Evolutionary conservation across 2,113 vertebrate species (phyloP).

Genomic region (Myrmecobius fasciatus): DNA sequence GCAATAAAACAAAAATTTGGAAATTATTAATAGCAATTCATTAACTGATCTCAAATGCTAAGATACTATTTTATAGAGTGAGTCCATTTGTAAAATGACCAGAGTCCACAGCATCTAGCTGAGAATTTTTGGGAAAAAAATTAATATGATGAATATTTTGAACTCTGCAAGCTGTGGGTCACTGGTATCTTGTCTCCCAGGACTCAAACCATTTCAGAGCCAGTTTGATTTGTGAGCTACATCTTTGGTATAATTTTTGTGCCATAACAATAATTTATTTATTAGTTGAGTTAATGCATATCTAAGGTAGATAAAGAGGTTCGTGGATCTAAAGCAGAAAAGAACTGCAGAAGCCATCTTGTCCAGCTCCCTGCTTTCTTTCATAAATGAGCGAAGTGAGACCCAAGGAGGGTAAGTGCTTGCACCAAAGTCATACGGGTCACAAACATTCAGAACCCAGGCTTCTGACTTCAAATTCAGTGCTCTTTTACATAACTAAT

Average conservation of each 20-base stretch:
- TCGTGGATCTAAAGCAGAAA: background rate
- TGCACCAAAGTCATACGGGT: background rate
- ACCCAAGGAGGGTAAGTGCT: background rate
- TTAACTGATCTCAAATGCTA: background rate
- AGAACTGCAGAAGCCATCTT: background rate
- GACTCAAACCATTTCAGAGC: background rate
- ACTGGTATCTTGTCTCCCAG: conserved; percentile 4
- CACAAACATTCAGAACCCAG: background rate
- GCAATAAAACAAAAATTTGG: conserved; percentile 2
- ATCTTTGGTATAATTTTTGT: background rate
- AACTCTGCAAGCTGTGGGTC: background rate
- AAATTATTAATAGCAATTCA: background rate
- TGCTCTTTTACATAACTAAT: background rate
- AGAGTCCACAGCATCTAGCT: background rate
- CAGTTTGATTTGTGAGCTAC: background rate
- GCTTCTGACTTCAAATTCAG: background rate
- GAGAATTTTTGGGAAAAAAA: conserved; percentile 12
- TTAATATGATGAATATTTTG: background rate
- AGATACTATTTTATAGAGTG: background rate
- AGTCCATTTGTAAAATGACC: background rate
- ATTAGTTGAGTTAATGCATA: background rate
- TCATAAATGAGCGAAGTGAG: background rate
- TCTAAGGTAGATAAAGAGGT: background rate
- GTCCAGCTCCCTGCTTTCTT: background rate
- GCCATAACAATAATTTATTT: conserved; percentile 28